Evolutionary conservation across 2,888 invertebrate genomes (phyloP).

Genomic region (Phlogophora meticulosa): DNA sequence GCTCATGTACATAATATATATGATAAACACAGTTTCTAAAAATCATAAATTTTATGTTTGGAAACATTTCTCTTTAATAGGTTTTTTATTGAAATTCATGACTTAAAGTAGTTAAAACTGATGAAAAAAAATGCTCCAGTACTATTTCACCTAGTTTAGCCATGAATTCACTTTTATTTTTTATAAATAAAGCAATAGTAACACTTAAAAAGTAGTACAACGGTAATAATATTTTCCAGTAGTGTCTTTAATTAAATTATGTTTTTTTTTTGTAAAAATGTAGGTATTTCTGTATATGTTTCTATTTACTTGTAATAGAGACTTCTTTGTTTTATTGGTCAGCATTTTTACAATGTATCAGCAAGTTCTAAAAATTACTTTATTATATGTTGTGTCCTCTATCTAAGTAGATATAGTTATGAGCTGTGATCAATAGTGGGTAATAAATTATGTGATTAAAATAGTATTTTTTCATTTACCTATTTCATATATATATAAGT

Average conservation of each 20-base stretch:
- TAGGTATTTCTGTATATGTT: background rate
- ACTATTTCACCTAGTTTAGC: too few species aligned
- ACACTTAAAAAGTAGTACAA: too few species aligned
- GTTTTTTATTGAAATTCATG: too few species aligned
- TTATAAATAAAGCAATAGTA: too few species aligned
- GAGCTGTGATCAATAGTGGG: slow-evolving; percentile 47
- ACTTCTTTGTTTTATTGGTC: background rate
- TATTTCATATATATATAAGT: too few species aligned
- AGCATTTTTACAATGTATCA: background rate
- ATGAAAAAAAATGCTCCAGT: too few species aligned
- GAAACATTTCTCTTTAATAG: too few species aligned
- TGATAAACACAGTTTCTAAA: background rate
- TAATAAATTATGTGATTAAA: slow-evolving; percentile 37
- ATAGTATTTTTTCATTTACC: slow-evolving; percentile 38
- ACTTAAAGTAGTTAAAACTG: too few species aligned
- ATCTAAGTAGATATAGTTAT: slow-evolving; percentile 22
- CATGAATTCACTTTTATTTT: background rate
- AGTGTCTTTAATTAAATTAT: background rate
- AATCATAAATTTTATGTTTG: background rate
- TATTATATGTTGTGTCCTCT: slow-evolving; percentile 1
- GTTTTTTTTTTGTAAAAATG: background rate
- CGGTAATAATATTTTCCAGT: background rate
- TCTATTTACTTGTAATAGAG: background rate
- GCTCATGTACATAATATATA: background rate
- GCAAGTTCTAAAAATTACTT: background rate